A percentile compares a stretch with the other conserved stretches of the same genome.
These are phyloP conservation scores for Crambe crambe DNA, from an alignment of 37 sponge, comb jelly and placozoan genomes.

Conservation along the genomic window DNA sequence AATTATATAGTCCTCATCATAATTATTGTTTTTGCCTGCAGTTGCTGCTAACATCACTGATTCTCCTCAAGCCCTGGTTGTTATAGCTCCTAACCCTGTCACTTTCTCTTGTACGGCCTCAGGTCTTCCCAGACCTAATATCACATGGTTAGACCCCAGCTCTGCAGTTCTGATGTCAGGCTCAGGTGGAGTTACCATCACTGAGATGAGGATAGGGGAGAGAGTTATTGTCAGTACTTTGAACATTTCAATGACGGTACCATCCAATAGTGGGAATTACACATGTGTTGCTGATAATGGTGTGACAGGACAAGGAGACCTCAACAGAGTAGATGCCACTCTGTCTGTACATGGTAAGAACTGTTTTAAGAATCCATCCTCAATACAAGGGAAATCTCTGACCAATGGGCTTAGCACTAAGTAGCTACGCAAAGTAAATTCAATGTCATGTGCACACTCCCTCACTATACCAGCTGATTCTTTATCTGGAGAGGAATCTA, in stretches of 20 bases:
- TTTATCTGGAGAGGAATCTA: too few species aligned
- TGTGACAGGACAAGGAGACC: neutral
- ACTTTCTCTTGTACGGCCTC: neutral
- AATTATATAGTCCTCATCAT: neutral
- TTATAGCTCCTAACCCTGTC: neutral
- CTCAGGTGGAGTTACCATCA: neutral
- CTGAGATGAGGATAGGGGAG: slow-evolving; percentile 1
- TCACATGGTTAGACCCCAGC: neutral
- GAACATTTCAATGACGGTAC: neutral
- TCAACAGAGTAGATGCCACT: neutral
- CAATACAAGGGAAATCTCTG: too few species aligned
- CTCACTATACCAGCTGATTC: too few species aligned
- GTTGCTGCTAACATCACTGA: slow-evolving; percentile 19
- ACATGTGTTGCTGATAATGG: slow-evolving; percentile 60
- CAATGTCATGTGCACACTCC: too few species aligned
- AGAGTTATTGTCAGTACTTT: slow-evolving; percentile 33
- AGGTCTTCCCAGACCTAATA: neutral
- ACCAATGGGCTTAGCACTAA: too few species aligned
- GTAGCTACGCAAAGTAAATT: too few species aligned
- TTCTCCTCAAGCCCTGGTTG: neutral
- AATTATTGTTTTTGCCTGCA: neutral
- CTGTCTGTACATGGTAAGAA: neutral
- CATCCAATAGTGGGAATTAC: slow-evolving; percentile 48
- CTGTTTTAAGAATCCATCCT: too few species aligned
- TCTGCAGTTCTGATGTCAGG: neutral